Evolutionary conservation across 2,113 vertebrate species (phyloP).

Genomic region (Paramormyrops kingsleyae): DNA sequence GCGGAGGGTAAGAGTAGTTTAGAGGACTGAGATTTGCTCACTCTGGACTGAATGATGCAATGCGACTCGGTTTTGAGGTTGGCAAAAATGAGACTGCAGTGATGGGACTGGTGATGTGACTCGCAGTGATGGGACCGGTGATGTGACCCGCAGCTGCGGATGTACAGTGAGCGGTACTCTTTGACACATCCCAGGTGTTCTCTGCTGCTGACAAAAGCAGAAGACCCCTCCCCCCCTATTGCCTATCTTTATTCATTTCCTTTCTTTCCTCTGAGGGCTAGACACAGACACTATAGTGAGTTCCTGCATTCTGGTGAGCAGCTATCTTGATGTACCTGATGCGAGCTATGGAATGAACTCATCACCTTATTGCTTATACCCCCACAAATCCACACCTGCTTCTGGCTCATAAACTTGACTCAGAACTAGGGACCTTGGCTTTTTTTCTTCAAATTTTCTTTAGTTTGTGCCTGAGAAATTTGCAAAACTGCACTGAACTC

Average conservation of each 20-base stretch:
- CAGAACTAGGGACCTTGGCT: background rate
- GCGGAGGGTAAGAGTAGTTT: background rate
- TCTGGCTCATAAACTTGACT: background rate
- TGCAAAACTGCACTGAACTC: background rate
- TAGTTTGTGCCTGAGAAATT: background rate
- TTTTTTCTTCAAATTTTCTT: background rate
- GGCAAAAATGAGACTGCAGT: background rate
- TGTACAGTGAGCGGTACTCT: background rate
- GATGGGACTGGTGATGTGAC: background rate
- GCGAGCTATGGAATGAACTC: background rate
- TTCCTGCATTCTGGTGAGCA: background rate
- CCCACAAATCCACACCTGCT: background rate
- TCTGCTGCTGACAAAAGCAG: background rate
- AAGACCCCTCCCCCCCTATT: background rate
- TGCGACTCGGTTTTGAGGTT: background rate
- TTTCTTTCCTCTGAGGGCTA: background rate
- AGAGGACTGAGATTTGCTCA: background rate
- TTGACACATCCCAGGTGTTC: background rate
- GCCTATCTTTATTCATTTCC: background rate
- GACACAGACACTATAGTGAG: background rate
- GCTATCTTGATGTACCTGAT: background rate
- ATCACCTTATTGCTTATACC: background rate
- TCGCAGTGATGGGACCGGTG: background rate
- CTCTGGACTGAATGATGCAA: background rate
- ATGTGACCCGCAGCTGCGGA: background rate